Evolutionary conservation across 2,113 vertebrate species (phyloP).

Genomic region (Macrotis lagotis): DNA sequence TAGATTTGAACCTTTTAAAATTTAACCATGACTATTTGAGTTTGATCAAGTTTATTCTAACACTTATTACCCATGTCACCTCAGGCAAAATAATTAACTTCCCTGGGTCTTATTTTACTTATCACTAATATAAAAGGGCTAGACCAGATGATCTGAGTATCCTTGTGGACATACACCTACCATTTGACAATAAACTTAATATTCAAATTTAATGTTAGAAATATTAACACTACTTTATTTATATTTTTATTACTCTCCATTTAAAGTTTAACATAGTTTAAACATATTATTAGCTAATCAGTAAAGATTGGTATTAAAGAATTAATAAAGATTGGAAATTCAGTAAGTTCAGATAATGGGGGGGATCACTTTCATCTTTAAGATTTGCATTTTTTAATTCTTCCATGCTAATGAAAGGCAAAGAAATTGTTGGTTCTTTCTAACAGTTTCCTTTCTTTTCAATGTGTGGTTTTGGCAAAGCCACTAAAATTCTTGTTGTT

Average conservation of each 20-base stretch:
- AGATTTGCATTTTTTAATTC: not conserved
- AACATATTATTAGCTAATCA: not conserved
- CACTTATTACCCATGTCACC: not conserved
- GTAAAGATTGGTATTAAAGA: not conserved
- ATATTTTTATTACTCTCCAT: conserved; percentile 16
- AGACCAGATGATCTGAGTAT: not conserved
- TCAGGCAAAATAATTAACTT: not conserved
- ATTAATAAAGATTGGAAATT: not conserved
- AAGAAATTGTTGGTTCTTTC: not conserved
- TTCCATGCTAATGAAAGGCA: not conserved
- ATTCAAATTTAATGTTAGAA: conserved; percentile 12
- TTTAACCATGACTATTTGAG: not conserved
- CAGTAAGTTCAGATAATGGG: not conserved
- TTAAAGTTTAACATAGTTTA: conserved; percentile 28
- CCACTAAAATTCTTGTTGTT: not conserved
- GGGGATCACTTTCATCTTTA: not conserved
- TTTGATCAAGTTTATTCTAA: conserved; percentile 33
- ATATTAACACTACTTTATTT: not conserved
- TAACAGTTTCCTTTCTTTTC: conserved; percentile 12
- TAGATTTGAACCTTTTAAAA: not conserved
- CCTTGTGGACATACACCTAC: not conserved
- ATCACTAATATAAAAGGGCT: not conserved
- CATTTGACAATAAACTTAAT: not conserved
- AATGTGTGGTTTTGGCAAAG: not conserved
- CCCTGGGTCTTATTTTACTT: not conserved